These are phyloP conservation scores for Epinephelus coioides DNA, from an alignment of 2,797 vertebrate genomes.

Conservation along the genomic window DNA sequence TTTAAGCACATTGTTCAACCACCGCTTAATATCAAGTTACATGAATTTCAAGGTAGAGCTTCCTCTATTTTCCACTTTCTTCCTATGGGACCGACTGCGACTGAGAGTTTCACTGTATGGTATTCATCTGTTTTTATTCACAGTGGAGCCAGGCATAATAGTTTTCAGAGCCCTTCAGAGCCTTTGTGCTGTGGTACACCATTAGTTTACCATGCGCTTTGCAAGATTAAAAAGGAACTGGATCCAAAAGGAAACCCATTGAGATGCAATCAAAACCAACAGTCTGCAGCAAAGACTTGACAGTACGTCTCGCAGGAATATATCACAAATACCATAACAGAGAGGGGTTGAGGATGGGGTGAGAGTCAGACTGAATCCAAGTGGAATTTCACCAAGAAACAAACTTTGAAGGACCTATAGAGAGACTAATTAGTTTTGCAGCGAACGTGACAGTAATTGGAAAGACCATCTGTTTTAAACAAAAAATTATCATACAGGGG, in stretches of 20 bases:
- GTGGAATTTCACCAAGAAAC: slow-evolving; percentile 63
- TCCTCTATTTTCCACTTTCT: slow-evolving; percentile 8
- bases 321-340: slow-evolving; percentile 51
- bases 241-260: slow-evolving; percentile 65
- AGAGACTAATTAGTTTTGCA: slow-evolving; percentile 63
- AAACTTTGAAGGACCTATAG: slow-evolving; percentile 58
- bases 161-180: slow-evolving; percentile 40
- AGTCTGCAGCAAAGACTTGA: slow-evolving; percentile 62
- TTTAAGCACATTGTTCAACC: not conserved
- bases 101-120: slow-evolving; percentile 37
- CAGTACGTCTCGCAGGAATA: slow-evolving; percentile 63
- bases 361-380: slow-evolving; percentile 57
- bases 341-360: slow-evolving; percentile 37
- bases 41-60: slow-evolving; percentile 24
- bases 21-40: slow-evolving; percentile 25
- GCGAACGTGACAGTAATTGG: slow-evolving; percentile 49
- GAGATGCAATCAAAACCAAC: slow-evolving; percentile 74
- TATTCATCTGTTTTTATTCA: slow-evolving; percentile 52
- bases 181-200: slow-evolving; percentile 39
- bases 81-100: slow-evolving; percentile 14
- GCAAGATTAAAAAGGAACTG: slow-evolving; percentile 62
- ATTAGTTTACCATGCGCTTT: slow-evolving; percentile 54
- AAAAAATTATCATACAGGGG: slow-evolving; percentile 15
- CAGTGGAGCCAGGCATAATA: slow-evolving; percentile 34
- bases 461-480: slow-evolving; percentile 68